A percentile compares a stretch with the other conserved stretches of the same genome.
Evolutionary conservation across 1,140 invertebrate genomes (phyloP).

Genomic region (Arctopsyche grandis): DNA sequence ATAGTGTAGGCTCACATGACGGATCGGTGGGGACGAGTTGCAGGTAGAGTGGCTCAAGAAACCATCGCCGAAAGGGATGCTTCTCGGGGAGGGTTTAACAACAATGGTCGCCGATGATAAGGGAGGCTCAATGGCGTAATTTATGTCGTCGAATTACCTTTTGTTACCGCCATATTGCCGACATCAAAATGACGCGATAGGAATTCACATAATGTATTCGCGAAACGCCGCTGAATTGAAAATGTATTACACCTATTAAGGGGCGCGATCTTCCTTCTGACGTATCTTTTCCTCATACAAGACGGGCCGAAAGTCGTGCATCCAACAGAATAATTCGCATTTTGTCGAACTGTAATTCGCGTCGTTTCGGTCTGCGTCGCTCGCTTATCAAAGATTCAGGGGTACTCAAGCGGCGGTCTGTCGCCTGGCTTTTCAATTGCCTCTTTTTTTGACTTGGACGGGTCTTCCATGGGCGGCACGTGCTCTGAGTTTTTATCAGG

Average conservation of each 20-base stretch:
- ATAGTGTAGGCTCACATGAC: conserved; percentile 8
- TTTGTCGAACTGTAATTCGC: no score
- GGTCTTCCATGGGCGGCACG: background rate
- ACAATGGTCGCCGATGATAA: conserved; percentile 36
- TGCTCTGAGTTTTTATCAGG: conserved; percentile 1
- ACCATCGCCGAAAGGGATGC: conserved; percentile 3
- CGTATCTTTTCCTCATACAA: background rate
- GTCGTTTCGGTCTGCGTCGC: background rate
- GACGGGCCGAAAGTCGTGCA: background rate
- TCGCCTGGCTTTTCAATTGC: background rate
- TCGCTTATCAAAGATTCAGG: background rate
- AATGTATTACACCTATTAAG: conserved; percentile 32
- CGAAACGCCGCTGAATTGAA: conserved; percentile 12
- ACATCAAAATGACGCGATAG: conserved; percentile 26
- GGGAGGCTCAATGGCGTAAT: conserved; percentile 43
- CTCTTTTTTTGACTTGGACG: background rate
- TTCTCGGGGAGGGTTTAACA: conserved; percentile 4
- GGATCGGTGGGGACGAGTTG: background rate
- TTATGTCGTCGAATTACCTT: conserved; percentile 45
- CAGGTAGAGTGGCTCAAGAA: background rate
- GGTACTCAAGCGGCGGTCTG: background rate
- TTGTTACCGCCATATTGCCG: conserved; percentile 39
- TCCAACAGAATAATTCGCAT: background rate
- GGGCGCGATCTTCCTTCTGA: background rate
- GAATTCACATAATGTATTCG: conserved; percentile 23